Conservation (phyloP, 2,888 invertebrate genomes). For the Drosophila leonis region DNA sequence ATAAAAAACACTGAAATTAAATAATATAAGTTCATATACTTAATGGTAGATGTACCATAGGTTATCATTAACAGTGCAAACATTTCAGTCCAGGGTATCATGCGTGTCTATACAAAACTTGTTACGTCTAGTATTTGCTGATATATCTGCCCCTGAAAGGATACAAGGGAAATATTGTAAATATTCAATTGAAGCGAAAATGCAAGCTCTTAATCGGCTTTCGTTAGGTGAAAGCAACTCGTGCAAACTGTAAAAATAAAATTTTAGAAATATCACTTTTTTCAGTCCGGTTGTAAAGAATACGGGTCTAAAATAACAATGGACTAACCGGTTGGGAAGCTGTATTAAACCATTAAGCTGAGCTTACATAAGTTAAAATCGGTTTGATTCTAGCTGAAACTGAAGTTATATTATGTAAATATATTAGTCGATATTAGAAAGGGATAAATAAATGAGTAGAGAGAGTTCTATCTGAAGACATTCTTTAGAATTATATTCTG, state of each 20-base stretch:
- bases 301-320: not conserved
- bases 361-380: not conserved
- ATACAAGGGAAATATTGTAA: constrained; percentile 35
- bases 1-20: not conserved
- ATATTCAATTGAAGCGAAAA: constrained; percentile 17
- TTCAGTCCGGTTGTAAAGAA: not conserved
- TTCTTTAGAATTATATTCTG: not conserved
- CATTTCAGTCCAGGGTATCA: not conserved
- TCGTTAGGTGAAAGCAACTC: constrained; percentile 8
- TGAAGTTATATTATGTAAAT: not conserved
- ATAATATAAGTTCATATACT: too few species aligned
- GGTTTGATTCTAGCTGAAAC: not conserved
- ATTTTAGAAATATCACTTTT: not conserved
- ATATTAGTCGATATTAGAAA: not conserved
- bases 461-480: not conserved
- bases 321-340: not conserved
- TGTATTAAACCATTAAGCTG: not conserved
- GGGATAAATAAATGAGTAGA: not conserved
- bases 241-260: not conserved
- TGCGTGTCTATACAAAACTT: not conserved
- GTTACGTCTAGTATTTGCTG: not conserved
- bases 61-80: not conserved
- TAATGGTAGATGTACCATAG: not conserved
- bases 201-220: constrained; percentile 47
- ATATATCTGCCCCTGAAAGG: constrained; percentile 5